phyloP scores from a whole-genome alignment of 2,888 invertebrate genomes.

The Melanophora roralis region DNA sequence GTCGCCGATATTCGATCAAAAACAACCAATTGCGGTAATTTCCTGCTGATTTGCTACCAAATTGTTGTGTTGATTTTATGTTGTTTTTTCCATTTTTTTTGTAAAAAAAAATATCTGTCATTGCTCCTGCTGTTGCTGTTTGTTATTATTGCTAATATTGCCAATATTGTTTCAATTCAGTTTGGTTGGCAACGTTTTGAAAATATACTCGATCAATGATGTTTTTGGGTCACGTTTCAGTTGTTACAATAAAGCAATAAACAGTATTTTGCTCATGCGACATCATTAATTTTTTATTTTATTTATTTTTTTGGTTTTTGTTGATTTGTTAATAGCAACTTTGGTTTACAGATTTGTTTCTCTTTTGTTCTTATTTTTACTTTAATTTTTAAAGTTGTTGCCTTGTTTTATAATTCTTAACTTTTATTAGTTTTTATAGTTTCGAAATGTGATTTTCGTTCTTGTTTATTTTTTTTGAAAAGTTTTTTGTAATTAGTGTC shows the following conservation, averaged over 20 bases:
- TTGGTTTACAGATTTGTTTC: no score
- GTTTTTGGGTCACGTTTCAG: conserved; percentile 62
- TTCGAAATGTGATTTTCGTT: conserved; percentile 44
- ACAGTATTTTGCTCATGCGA: conserved; percentile 59
- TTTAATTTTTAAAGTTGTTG: conserved; percentile 37
- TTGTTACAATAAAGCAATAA: conserved; percentile 62
- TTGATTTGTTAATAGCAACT: conserved; percentile 29
- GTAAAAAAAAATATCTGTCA: not conserved
- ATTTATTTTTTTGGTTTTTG: conserved; percentile 13
- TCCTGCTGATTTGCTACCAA: conserved; percentile 75
- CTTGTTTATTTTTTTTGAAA: not conserved
- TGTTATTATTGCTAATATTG: conserved; percentile 46
- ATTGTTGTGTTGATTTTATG: conserved; percentile 68
- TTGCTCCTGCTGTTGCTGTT: conserved; percentile 4
- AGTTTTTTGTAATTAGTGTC: conserved; percentile 26
- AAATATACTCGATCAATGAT: conserved; percentile 48
- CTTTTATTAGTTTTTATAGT: conserved; percentile 55
- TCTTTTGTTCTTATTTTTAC: conserved; percentile 3
- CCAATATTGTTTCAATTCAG: conserved; percentile 44
- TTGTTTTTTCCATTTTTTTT: conserved; percentile 61
- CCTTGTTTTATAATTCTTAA: conserved; percentile 51
- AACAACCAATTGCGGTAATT: conserved; percentile 75
- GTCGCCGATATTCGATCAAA: conserved; percentile 69
- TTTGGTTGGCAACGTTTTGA: conserved; percentile 46
- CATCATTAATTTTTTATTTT: conserved; percentile 47